These are phyloP conservation scores for Chrysomela aeneicollis DNA, from an alignment of 2,888 invertebrate genomes.

Conservation along the genomic window DNA sequence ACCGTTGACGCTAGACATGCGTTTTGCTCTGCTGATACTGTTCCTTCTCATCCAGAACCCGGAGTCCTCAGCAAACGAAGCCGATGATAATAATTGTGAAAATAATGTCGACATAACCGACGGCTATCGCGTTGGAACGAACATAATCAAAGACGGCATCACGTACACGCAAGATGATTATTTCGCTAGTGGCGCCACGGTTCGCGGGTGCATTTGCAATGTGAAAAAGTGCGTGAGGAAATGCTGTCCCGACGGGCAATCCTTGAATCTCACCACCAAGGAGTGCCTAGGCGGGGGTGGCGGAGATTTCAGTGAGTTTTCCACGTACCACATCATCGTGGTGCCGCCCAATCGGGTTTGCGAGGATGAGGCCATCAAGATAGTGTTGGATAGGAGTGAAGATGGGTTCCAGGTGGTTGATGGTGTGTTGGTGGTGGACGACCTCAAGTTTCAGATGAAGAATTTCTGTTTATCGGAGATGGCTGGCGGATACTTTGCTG, in stretches of 20 bases:
- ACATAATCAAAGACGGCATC: constrained; percentile 39
- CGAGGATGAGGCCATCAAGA: constrained; percentile 27
- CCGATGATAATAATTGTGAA: constrained; percentile 25
- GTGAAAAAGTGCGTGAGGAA: constrained; percentile 37
- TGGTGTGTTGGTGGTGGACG: constrained; percentile 37
- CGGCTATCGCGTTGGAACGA: constrained; percentile 33
- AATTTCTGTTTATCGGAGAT: constrained; percentile 38
- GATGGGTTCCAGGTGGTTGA: constrained; percentile 24
- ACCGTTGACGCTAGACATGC: background rate
- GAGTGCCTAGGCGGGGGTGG: constrained; percentile 29
- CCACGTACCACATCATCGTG: constrained; percentile 36
- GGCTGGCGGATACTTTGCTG: constrained; percentile 24
- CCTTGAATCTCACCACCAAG: constrained; percentile 34
- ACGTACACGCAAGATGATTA: constrained; percentile 39
- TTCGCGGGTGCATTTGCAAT: constrained; percentile 40
- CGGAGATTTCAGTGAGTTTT: constrained; percentile 19
- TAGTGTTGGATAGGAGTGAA: constrained; percentile 27
- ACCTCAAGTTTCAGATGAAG: constrained; percentile 21
- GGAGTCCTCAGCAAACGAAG: constrained; percentile 1
- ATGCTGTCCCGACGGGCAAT: constrained; percentile 39
- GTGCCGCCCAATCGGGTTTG: constrained; percentile 42
- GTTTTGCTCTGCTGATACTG: background rate
- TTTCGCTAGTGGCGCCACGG: constrained; percentile 19
- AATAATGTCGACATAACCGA: constrained; percentile 41
- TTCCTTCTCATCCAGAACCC: constrained; percentile 18